Base-by-base conservation (phyloP, 2,888 invertebrate species). In the Dynastes hyllus region DNA sequence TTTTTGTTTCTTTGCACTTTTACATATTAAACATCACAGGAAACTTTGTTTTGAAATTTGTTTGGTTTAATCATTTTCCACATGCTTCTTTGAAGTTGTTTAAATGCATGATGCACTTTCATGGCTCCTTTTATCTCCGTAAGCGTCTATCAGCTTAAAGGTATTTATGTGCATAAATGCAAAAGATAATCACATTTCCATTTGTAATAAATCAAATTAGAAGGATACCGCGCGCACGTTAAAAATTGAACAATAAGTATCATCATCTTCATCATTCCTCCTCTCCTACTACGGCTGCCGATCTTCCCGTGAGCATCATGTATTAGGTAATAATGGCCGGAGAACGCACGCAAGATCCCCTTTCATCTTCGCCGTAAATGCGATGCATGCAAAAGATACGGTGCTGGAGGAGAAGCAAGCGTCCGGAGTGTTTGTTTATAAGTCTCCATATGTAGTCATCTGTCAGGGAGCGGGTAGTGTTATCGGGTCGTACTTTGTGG, bases 381-480 rank as follows among this genome's bases (percentile, higher is more conserved):
- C 85, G 87, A 85, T 85, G 83, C 84, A 84, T 83, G 86, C 86
- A 88, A 88, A 88, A 88, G 88, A 88, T 88, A 88, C 88, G 88
- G 88, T 88, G 88, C 87, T 3, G 70, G 70, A 63, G 9, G n/a
- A 66, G 87, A 45, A 45, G 11, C 45, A 11, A 45, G 45, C 45
- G 45, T 45, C 45, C 45, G 84, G 86, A 86, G 81, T 88, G 88
- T 88, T 89, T 89, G 88, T 88, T 89, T 88, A 88, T 87, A 87
- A 87, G 81, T 86, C 86, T 84, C 87, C 88, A 88, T 88, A 86
- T 88, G 88, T 88, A 88, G 86, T 87, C 88, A 88, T 88, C 88
- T 88, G 88, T 88, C 88, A 88, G 86, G 84, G 83, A 58, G 8
- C 58, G 73, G 84, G 85, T 84, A 84, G 84, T 86, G 88, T 88